A percentile compares a stretch with the other conserved stretches of the same genome.
These are phyloP conservation scores for Formica aserva DNA, from an alignment of 2,888 invertebrate species.

Conservation along the genomic window DNA sequence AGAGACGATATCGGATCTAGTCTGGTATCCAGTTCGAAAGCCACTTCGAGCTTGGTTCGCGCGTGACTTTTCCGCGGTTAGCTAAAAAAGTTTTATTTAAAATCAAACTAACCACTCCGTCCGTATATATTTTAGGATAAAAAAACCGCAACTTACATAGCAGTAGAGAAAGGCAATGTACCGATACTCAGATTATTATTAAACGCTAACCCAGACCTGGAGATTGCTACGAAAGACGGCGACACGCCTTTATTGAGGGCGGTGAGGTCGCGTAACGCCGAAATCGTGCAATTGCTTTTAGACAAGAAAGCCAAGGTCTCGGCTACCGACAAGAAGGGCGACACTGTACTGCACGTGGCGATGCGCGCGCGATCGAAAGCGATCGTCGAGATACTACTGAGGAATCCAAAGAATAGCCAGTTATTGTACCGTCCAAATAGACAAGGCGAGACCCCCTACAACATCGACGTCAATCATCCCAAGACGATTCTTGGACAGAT, in stretches of 20 bases:
- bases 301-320: conserved; percentile 97
- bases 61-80: conserved; percentile 11
- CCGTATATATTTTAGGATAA: conserved; percentile 89
- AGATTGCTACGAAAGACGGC: conserved; percentile 97
- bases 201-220: conserved; percentile 96
- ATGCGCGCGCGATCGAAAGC: conserved; percentile 97
- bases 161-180: conserved; percentile 97
- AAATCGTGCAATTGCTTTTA: conserved; percentile 95
- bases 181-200: conserved; percentile 94
- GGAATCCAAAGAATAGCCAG: conserved; percentile 98
- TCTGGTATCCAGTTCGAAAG: conserved; percentile 5
- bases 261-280: conserved; percentile 95
- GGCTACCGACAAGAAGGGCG: conserved; percentile 96
- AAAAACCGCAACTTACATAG: conserved; percentile 98
- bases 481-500: conserved; percentile 98
- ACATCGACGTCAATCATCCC: conserved; percentile 97
- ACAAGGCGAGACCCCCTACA: conserved; percentile 98
- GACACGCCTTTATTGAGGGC: conserved; percentile 97
- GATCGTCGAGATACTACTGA: conserved; percentile 96
- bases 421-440: conserved; percentile 97
- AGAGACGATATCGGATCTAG: conserved; percentile 2
- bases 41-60: conserved; percentile 30
- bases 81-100: not conserved
- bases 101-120: conserved; percentile 54
- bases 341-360: conserved; percentile 98